Conservation (phyloP, 1,140 invertebrate species). For the Streblospio benedicti region DNA sequence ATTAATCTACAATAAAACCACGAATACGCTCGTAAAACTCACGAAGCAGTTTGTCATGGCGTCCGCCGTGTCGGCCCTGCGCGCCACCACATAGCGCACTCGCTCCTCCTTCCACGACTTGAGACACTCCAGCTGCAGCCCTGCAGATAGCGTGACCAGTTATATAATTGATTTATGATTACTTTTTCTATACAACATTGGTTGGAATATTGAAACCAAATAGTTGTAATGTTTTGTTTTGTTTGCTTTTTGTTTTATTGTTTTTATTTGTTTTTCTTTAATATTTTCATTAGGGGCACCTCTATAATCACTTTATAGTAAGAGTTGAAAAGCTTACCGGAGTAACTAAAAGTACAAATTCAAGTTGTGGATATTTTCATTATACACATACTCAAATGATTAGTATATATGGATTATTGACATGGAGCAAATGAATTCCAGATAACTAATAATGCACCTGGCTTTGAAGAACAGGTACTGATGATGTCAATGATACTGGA, state of each 20-base stretch:
- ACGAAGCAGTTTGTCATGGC: conserved; percentile 6
- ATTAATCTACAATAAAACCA: too few species aligned
- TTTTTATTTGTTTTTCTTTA: too few species aligned
- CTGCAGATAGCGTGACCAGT: not conserved
- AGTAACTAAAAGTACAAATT: too few species aligned
- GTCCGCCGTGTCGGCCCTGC: not conserved
- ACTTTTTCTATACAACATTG: too few species aligned
- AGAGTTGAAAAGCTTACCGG: too few species aligned
- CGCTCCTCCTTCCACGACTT: conserved; percentile 11
- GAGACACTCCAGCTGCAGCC: conserved; percentile 16
- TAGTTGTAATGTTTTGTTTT: too few species aligned
- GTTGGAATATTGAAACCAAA: too few species aligned
- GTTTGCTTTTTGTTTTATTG: too few species aligned
- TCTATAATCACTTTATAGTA: too few species aligned
- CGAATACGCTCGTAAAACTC: not conserved
- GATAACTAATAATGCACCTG: not conserved
- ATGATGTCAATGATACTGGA: conserved; percentile 13
- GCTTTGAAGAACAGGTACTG: conserved; percentile 16
- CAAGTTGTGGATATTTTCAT: too few species aligned
- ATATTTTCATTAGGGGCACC: too few species aligned
- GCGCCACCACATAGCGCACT: conserved; percentile 9
- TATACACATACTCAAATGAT: not conserved
- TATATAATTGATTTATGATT: not conserved
- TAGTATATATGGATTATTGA: not conserved
- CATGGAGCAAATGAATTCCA: not conserved